Base-by-base conservation (phyloP, 2,888 invertebrate species). In the Elgonia sp. region DNA sequence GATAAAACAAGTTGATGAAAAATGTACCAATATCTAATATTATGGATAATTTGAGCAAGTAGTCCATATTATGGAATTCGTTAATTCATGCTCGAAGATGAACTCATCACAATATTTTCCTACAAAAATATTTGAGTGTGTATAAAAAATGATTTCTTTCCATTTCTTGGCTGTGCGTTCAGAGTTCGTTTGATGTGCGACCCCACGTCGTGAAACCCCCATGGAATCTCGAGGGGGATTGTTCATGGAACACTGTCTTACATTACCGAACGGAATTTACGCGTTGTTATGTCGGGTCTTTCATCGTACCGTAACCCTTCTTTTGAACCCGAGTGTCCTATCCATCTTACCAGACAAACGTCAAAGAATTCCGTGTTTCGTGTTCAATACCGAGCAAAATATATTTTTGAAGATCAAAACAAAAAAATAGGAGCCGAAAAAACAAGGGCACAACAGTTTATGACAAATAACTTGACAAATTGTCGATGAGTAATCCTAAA, bases 161-260 rank as follows among this genome's bases (percentile, higher is more conserved):
- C 16, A 14, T 46, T 46, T 46, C 46, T 46, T 16, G 10, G 16
- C n/a, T 9, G 20, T 76, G 16, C 14, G 69, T 60, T 53, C 57
- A 77, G 8, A n/a, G 70, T 84, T 70, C 46, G 46, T 46, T 46
- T 46, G 84, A 84, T 70, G 70, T 63, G 50, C 73, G 37, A 77
- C 84, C 84, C 84, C 84, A 84, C 77, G 84, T 77, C 18, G 84
- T 77, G 83, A 82, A 53, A 63, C 50, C 81, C 75, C 50, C 60
- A 39, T 62, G 80, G 76, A 76, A 84, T 73, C 67, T 20, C 70
- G 53, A 29, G 20, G 63, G 63, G 39, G 76, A 76, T 84, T 84
- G 76, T 76, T 84, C 76, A 84, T 70, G 62, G 75, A 83, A 67
- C 67, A 37, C 60, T 40, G 46, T 57, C 84, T 76, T 84, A 29